Evolutionary conservation across 2,113 vertebrate species (phyloP).

Genomic region (Limanda limanda): DNA sequence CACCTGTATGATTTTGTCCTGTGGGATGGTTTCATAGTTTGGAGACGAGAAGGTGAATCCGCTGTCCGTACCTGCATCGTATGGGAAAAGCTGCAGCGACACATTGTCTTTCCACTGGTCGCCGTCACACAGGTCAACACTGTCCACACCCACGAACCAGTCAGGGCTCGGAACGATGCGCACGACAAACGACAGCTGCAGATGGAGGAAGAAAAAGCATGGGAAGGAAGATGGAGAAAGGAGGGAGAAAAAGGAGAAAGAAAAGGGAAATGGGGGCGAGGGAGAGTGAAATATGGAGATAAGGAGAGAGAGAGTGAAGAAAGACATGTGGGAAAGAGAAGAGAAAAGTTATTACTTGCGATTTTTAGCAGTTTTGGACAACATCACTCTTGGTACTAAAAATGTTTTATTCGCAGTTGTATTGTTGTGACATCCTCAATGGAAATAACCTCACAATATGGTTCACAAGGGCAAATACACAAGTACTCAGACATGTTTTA

Average conservation of each 20-base stretch:
- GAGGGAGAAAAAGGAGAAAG: background rate
- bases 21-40: conserved; percentile 97
- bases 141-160: conserved; percentile 96
- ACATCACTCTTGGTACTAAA: background rate
- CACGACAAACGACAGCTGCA: conserved; percentile 92
- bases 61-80: conserved; percentile 96
- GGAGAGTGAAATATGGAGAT: background rate
- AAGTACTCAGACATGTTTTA: too few species aligned
- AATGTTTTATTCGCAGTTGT: background rate
- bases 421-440: background rate
- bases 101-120: conserved; percentile 89
- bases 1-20: conserved; percentile 92
- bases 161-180: conserved; percentile 94
- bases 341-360: background rate
- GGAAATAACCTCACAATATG: conserved; percentile 4
- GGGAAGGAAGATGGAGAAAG: conserved; percentile 7
- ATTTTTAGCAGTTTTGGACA: background rate
- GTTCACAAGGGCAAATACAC: background rate
- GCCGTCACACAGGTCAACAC: conserved; percentile 89
- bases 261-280: background rate
- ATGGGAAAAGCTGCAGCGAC: conserved; percentile 88
- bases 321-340: background rate
- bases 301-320: background rate
- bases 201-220: conserved; percentile 24
- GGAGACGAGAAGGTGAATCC: conserved; percentile 99